phyloP scores from a whole-genome alignment of 2,797 vertebrate species.

The Pangasius larnaudii region DNA sequence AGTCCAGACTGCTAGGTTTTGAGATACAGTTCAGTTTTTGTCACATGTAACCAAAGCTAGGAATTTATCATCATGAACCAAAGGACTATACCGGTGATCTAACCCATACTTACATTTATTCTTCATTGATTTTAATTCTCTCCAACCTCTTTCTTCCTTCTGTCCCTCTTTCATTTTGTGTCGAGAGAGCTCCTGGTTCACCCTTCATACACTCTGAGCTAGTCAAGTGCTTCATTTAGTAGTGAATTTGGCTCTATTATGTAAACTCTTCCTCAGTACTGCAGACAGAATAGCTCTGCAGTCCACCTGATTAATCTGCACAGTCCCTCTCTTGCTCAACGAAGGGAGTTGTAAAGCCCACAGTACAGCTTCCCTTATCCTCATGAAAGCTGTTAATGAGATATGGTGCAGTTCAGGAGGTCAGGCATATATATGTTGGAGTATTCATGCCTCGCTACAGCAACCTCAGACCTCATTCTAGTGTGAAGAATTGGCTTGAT shows the following conservation, averaged over 20 bases:
- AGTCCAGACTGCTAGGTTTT: neutral
- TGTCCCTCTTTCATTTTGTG: neutral
- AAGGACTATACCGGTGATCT: neutral
- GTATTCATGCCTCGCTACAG: constrained; percentile 20
- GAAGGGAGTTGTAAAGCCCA: constrained; percentile 20
- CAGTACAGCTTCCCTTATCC: constrained; percentile 18
- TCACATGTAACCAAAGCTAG: neutral
- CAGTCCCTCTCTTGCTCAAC: constrained; percentile 21
- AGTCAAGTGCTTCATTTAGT: constrained; percentile 41
- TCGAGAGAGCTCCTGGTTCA: neutral
- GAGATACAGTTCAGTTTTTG: neutral
- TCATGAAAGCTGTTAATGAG: constrained; percentile 32
- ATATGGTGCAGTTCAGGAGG: constrained; percentile 21
- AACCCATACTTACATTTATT: neutral
- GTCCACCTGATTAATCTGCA: constrained; percentile 57
- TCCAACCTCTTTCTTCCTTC: neutral
- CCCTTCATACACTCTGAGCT: neutral
- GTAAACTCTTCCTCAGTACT: constrained; percentile 43
- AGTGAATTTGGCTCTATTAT: constrained; percentile 56
- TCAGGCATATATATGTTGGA: constrained; percentile 21
- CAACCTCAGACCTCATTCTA: neutral
- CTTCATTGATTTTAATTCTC: neutral
- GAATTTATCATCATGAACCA: neutral
- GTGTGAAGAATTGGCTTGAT: neutral
- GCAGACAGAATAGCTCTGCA: constrained; percentile 46